Conservation (phyloP, 2,888 invertebrate genomes). For the Bombylius major region DNA sequence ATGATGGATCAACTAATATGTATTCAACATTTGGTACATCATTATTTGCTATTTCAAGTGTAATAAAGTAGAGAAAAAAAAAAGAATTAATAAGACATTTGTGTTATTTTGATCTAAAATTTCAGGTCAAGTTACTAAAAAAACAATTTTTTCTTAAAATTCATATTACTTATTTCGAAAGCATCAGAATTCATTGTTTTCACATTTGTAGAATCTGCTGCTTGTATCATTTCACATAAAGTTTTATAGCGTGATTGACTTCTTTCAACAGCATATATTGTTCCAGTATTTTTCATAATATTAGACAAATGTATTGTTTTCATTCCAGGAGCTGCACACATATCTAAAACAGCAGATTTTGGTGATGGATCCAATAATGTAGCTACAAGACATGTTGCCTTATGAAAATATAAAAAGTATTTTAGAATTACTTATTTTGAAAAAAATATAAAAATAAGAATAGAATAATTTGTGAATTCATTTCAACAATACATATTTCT, state of each 20-base stretch:
- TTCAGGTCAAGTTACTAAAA: no score
- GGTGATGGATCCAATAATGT: slow-evolving; percentile 60
- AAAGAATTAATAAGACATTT: background rate
- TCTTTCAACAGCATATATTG: slow-evolving; percentile 72
- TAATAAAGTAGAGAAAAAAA: background rate
- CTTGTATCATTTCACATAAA: slow-evolving; percentile 49
- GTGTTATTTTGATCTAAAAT: no score
- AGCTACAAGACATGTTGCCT: slow-evolving; percentile 88
- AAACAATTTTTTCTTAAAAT: no score
- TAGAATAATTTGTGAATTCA: background rate
- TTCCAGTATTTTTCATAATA: slow-evolving; percentile 62
- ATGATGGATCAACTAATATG: slow-evolving; percentile 92
- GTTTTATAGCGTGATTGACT: slow-evolving; percentile 50
- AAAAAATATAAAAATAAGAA: background rate
- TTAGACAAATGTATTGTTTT: slow-evolving; percentile 86
- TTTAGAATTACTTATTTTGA: background rate
- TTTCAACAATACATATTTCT: background rate
- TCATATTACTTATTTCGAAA: slow-evolving; percentile 42
- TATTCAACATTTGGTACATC: slow-evolving; percentile 67
- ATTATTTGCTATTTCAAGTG: slow-evolving; percentile 23
- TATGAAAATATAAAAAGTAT: background rate
- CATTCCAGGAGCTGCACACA: slow-evolving; percentile 98
- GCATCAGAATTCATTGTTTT: slow-evolving; percentile 58
- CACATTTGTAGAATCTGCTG: slow-evolving; percentile 55
- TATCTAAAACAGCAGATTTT: slow-evolving; percentile 69